phyloP scores from a whole-genome alignment of 2,888 invertebrate species.

The Heteromurus nitidus region DNA sequence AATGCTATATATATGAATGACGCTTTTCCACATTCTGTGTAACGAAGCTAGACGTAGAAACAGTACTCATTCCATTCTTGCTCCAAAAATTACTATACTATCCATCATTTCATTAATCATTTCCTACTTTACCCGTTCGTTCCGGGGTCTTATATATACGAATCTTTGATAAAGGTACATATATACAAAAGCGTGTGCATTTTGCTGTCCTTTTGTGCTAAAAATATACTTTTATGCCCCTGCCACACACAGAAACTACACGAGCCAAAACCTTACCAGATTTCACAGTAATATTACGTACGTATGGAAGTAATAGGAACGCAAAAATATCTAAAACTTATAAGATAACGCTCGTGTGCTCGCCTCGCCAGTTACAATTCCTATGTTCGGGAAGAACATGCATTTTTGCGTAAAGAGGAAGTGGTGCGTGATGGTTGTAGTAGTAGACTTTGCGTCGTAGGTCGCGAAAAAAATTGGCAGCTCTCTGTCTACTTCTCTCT shows the following conservation, averaged over 20 bases:
- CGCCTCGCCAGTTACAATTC: too few relatives aligned
- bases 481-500: too few relatives aligned
- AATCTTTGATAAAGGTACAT: neutral
- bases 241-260: neutral
- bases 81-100: slow-evolving; percentile 45
- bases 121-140: slow-evolving; percentile 29
- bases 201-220: neutral
- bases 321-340: too few relatives aligned
- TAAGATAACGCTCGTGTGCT: too few relatives aligned
- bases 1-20: too few relatives aligned
- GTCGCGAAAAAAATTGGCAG: too few relatives aligned
- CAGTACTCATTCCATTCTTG: slow-evolving; percentile 5
- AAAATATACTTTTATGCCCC: slow-evolving; percentile 13
- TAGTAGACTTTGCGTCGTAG: too few relatives aligned
- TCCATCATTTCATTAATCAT: slow-evolving; percentile 66
- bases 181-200: neutral
- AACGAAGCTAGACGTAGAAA: too few relatives aligned
- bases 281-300: slow-evolving; percentile 6
- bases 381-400: too few relatives aligned
- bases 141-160: slow-evolving; percentile 15
- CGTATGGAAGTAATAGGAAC: slow-evolving; percentile 1
- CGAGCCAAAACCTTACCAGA: slow-evolving; percentile 24
- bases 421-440: too few relatives aligned
- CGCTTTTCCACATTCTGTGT: too few relatives aligned
- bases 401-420: too few relatives aligned